Evolutionary conservation across 2,888 invertebrate species (phyloP).

Genomic region (Dioctria rufipes): DNA sequence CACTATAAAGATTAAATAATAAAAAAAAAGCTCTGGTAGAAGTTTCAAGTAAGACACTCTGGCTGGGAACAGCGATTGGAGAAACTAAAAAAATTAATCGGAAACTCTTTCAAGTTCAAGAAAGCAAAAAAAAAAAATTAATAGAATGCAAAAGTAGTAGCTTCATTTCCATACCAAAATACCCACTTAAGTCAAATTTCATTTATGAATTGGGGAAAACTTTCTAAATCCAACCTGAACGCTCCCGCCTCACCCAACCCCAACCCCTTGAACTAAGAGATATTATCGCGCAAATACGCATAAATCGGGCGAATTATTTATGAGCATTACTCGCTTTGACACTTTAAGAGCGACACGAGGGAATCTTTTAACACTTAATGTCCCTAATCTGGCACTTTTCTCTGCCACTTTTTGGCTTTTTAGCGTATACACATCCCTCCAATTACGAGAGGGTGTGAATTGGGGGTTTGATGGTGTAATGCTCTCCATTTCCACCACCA

Average conservation of each 20-base stretch:
- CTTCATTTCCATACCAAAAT: conserved; percentile 34
- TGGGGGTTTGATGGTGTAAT: conserved; percentile 23
- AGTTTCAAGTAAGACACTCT: too few relatives aligned
- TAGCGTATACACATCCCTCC: conserved; percentile 46
- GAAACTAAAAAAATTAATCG: too few relatives aligned
- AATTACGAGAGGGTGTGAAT: conserved; percentile 52
- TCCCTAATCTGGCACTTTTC: conserved; percentile 43
- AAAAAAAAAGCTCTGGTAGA: too few relatives aligned
- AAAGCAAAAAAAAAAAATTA: background rate
- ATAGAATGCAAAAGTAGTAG: too few relatives aligned
- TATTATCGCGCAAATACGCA: conserved; percentile 45
- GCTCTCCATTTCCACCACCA: background rate
- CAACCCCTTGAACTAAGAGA: background rate
- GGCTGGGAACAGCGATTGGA: too few relatives aligned
- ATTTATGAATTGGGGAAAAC: conserved; percentile 34
- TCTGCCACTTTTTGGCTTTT: conserved; percentile 51
- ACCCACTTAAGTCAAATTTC: conserved; percentile 38
- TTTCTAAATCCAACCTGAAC: background rate
- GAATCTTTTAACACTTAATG: conserved; percentile 51
- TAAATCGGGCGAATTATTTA: conserved; percentile 53
- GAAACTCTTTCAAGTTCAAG: background rate
- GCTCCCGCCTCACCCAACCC: background rate
- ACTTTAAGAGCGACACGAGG: conserved; percentile 50
- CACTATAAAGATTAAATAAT: too few relatives aligned
- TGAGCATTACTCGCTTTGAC: conserved; percentile 54